Percentiles rank a stretch among this genome's conserved stretches.
These are phyloP conservation scores for Hydraecia micacea DNA, from an alignment of 2,888 invertebrate genomes.

Conservation along the genomic window DNA sequence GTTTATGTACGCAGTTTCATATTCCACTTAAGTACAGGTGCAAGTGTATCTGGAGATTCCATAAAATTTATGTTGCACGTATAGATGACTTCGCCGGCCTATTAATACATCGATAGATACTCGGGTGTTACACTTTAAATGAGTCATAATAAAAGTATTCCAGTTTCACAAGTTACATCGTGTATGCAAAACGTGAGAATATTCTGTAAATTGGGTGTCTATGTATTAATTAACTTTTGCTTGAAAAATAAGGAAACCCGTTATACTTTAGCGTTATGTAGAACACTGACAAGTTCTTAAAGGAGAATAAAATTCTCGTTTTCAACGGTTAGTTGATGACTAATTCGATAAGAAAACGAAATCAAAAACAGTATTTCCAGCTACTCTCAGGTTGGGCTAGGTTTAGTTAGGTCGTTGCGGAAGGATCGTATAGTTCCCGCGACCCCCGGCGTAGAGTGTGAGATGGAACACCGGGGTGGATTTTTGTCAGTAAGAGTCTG, in stretches of 20 bases:
- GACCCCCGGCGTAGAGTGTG: too few species aligned
- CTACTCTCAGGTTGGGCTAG: slow-evolving; percentile 32
- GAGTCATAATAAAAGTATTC: slow-evolving; percentile 72
- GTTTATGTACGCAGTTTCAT: slow-evolving; percentile 46
- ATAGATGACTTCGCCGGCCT: slow-evolving; percentile 47
- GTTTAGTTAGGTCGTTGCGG: slow-evolving; percentile 11
- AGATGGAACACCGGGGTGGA: too few species aligned
- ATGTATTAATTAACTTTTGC: slow-evolving; percentile 66
- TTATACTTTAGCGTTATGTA: slow-evolving; percentile 66
- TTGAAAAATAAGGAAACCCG: slow-evolving; percentile 75
- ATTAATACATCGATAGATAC: slow-evolving; percentile 57
- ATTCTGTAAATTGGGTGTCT: slow-evolving; percentile 65
- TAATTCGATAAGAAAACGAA: slow-evolving; percentile 60
- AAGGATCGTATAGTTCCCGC: too few species aligned
- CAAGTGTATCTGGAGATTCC: slow-evolving; percentile 44
- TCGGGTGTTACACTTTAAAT: slow-evolving; percentile 62
- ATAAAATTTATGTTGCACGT: slow-evolving; percentile 51
- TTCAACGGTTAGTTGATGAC: slow-evolving; percentile 66
- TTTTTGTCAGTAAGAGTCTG: too few species aligned
- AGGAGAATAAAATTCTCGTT: slow-evolving; percentile 58
- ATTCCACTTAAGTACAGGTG: slow-evolving; percentile 58
- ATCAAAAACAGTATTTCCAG: slow-evolving; percentile 43
- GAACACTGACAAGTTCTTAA: slow-evolving; percentile 50
- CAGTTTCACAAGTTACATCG: slow-evolving; percentile 66
- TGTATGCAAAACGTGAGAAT: slow-evolving; percentile 74